A percentile compares a stretch with the other conserved stretches of the same genome.
Evolutionary conservation across 64 coral and sea anemone genomes (phyloP).

Genomic region (Montipora foliosa): DNA sequence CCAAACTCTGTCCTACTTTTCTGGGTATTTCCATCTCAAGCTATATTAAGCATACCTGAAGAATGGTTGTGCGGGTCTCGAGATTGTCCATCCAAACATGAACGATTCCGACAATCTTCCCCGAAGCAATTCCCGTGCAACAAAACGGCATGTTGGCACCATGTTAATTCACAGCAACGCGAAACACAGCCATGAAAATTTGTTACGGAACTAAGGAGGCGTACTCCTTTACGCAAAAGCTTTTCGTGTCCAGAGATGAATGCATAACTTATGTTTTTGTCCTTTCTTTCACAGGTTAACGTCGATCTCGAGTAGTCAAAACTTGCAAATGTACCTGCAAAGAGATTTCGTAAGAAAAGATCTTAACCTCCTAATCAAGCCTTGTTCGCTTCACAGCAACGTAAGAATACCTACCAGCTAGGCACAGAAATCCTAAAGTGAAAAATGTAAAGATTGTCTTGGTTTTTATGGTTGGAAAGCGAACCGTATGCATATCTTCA

Average conservation of each 20-base stretch:
- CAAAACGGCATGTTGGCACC: conserved; percentile 63
- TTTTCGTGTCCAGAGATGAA: neutral
- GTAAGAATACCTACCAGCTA: conserved; percentile 25
- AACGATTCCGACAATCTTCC: neutral
- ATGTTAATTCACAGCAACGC: conserved; percentile 52
- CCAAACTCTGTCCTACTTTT: neutral
- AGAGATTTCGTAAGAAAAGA: neutral
- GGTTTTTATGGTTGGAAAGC: conserved; percentile 22
- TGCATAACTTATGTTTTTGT: conserved; percentile 13
- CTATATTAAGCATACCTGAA: too few relatives aligned
- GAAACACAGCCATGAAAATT: conserved; percentile 12
- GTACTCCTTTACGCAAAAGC: neutral
- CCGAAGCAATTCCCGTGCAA: conserved; percentile 38
- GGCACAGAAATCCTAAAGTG: conserved; percentile 17
- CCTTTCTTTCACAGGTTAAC: neutral
- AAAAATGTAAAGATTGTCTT: neutral
- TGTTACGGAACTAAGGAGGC: neutral
- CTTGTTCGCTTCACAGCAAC: neutral
- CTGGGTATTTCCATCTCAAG: neutral
- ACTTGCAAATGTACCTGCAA: conserved; percentile 27
- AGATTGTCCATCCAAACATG: neutral
- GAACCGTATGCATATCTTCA: conserved; percentile 64
- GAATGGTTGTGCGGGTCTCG: neutral
- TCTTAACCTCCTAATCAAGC: neutral
- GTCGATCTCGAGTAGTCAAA: conserved; percentile 31